phyloP scores from a whole-genome alignment of 1,140 invertebrate genomes.

The Episyrphus balteatus region DNA sequence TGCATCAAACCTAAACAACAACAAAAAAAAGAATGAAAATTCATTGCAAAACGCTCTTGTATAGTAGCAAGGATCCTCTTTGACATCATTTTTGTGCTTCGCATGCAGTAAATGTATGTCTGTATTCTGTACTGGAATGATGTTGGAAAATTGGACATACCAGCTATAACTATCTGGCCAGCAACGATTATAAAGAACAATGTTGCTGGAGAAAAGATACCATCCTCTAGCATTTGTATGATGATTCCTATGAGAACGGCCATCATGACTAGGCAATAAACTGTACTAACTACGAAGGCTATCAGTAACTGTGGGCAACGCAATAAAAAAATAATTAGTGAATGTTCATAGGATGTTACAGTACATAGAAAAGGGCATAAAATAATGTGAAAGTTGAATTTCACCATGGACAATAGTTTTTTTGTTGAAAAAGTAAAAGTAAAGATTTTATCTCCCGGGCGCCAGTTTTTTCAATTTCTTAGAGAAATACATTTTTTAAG shows the following conservation, averaged over 20 bases:
- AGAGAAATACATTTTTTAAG: no score
- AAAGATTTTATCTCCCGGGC: no score
- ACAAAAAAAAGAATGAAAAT: background rate
- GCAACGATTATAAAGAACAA: slow-evolving; percentile 60
- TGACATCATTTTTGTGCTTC: no score
- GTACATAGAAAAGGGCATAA: background rate
- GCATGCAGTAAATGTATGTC: no score
- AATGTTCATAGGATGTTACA: background rate
- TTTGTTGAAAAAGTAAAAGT: no score
- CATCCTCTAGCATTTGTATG: slow-evolving; percentile 69
- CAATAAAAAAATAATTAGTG: slow-evolving; percentile 12
- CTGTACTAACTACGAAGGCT: slow-evolving; percentile 61
- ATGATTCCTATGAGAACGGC: slow-evolving; percentile 80
- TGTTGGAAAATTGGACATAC: background rate
- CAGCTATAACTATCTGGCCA: slow-evolving; percentile 51
- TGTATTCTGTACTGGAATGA: background rate
- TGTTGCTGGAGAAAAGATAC: slow-evolving; percentile 64
- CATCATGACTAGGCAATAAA: slow-evolving; percentile 87
- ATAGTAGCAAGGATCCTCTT: no score
- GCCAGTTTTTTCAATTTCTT: no score
- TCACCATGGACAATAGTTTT: background rate
- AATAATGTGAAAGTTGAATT: background rate
- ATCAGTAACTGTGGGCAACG: slow-evolving; percentile 47
- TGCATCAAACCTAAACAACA: slow-evolving; percentile 53
- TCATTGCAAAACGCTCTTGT: no score